Percentiles rank a stretch among this genome's conserved stretches.
Conservation (phyloP, 2,888 invertebrate genomes). For the Branchinecta sandiegonensis region DNA sequence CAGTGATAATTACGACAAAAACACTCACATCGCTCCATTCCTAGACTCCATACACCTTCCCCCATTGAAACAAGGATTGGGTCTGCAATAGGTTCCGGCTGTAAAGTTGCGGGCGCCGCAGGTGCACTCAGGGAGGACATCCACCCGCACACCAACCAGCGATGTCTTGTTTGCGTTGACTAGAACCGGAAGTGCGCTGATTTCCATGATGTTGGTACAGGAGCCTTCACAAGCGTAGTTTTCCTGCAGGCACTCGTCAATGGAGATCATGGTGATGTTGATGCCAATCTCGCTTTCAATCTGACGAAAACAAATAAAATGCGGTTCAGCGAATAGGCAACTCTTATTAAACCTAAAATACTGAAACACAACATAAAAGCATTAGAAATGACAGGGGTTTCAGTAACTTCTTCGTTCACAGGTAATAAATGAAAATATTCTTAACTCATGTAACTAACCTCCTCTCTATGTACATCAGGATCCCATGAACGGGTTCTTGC, state of each 20-base stretch:
- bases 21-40: conserved; percentile 43
- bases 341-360: no score
- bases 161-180: conserved; percentile 96
- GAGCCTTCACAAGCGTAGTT: conserved; percentile 91
- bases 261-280: conserved; percentile 93
- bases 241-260: conserved; percentile 88
- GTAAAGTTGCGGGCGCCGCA: conserved; percentile 87
- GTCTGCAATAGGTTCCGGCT: conserved; percentile 73
- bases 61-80: conserved; percentile 84
- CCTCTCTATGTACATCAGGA: no score
- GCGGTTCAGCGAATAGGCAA: no score
- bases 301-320: no score
- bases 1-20: neutral
- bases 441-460: no score
- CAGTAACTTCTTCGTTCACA: no score
- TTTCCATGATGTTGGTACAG: conserved; percentile 81
- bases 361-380: no score
- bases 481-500: no score
- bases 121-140: conserved; percentile 78
- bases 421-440: no score
- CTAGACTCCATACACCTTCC: conserved; percentile 86
- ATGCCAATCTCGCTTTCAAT: conserved; percentile 88
- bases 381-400: no score
- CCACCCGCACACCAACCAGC: conserved; percentile 85
- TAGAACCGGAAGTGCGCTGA: conserved; percentile 77